These are phyloP conservation scores for Amphipoea oculea DNA, from an alignment of 2,888 invertebrate species.

Conservation along the genomic window DNA sequence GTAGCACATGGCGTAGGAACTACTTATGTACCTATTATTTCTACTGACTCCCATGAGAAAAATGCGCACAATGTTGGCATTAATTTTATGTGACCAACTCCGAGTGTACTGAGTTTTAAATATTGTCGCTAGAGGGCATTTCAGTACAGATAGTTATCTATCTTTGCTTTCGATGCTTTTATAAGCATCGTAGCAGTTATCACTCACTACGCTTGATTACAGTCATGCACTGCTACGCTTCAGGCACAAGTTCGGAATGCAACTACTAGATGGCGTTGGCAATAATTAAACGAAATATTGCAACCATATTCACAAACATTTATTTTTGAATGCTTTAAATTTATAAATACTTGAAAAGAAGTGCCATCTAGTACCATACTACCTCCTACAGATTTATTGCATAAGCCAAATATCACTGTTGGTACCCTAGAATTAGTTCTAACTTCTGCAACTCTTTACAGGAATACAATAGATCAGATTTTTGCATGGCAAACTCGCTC, in stretches of 20 bases:
- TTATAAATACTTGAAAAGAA: background rate
- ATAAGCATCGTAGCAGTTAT: background rate
- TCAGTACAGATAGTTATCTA: background rate
- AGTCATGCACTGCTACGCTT: background rate
- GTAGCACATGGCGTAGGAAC: background rate
- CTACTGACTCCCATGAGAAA: background rate
- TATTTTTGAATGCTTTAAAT: background rate
- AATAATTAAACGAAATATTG: background rate
- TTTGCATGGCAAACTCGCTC: background rate
- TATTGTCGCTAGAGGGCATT: slow-evolving; percentile 35
- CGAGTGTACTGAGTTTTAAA: background rate
- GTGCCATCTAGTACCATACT: background rate
- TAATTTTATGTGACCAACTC: background rate
- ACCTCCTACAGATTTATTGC: background rate
- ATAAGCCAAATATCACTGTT: background rate
- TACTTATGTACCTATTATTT: background rate
- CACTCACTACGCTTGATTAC: background rate
- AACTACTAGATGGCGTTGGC: slow-evolving; percentile 41
- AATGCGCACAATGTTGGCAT: background rate
- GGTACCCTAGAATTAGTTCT: no score
- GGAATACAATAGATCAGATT: background rate
- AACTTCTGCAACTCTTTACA: background rate
- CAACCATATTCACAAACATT: background rate
- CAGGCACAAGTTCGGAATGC: background rate
- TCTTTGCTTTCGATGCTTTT: no score